Conservation (phyloP, 2,888 invertebrate species). For the Hecatera dysodea region DNA sequence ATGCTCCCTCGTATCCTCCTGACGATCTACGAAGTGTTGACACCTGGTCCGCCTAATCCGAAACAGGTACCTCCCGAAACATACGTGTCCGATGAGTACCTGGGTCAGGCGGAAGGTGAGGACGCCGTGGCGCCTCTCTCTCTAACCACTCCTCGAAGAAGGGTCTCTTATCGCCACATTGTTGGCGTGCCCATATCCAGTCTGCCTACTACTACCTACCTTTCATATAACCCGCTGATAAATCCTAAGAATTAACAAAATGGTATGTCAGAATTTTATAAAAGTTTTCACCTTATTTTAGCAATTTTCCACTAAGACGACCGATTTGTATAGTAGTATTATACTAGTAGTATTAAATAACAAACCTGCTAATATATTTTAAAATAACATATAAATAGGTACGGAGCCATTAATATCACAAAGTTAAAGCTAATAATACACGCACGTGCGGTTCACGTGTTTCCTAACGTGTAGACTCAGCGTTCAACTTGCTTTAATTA, state of each 20-base stretch:
- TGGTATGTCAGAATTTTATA: background rate
- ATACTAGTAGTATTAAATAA: background rate
- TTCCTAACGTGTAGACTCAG: slow-evolving; percentile 3
- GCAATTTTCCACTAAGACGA: background rate
- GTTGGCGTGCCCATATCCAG: too few species aligned
- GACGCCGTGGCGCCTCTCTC: too few species aligned
- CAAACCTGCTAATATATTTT: background rate
- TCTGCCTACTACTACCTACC: too few species aligned
- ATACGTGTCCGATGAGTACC: too few species aligned
- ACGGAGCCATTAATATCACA: background rate
- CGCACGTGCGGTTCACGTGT: slow-evolving; percentile 35
- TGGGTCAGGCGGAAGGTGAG: too few species aligned
- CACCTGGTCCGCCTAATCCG: too few species aligned
- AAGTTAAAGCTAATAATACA: slow-evolving; percentile 10
- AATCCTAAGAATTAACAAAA: background rate
- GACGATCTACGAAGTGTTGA: too few species aligned
- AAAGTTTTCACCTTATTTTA: background rate
- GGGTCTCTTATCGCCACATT: too few species aligned
- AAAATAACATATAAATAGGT: slow-evolving; percentile 10
- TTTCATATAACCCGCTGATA: background rate
- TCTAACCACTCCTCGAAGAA: too few species aligned
- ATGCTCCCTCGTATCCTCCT: too few species aligned
- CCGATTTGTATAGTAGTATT: background rate
- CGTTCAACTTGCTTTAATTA: slow-evolving; percentile 17
- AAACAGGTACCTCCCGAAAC: too few species aligned